A percentile compares a stretch with the other conserved stretches of the same genome.
These are phyloP conservation scores for Hydra vulgaris DNA, from an alignment of 30 jellyfish, hydroid and myxozoan genomes.

Conservation along the genomic window DNA sequence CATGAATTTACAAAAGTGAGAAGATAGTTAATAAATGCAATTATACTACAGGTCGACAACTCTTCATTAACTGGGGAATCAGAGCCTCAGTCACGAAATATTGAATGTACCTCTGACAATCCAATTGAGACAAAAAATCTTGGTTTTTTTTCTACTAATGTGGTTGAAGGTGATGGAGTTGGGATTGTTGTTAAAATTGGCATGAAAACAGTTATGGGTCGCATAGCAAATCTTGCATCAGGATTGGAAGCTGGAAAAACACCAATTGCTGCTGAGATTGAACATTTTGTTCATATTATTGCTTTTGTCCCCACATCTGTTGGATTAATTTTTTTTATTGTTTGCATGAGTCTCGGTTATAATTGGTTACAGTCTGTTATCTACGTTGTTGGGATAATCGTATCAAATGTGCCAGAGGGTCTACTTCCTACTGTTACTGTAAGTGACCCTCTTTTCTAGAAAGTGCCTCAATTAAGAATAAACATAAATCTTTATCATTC, in stretches of 20 bases:
- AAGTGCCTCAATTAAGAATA: neutral
- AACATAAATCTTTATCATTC: neutral
- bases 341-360: conserved; percentile 43
- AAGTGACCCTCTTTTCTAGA: neutral
- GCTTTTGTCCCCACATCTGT: conserved; percentile 83
- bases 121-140: neutral
- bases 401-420: conserved; percentile 98
- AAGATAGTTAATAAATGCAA: too few species aligned
- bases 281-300: conserved; percentile 20
- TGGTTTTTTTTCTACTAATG: conserved; percentile 13
- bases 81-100: too few species aligned
- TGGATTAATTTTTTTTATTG: conserved; percentile 75
- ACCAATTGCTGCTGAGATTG: conserved; percentile 86
- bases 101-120: neutral
- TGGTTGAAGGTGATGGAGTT: conserved; percentile 86
- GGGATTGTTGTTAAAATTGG: conserved; percentile 85
- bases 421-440: conserved; percentile 93
- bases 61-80: too few species aligned
- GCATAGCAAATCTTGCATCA: conserved; percentile 2
- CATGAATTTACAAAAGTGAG: too few species aligned
- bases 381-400: conserved; percentile 91
- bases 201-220: conserved; percentile 9
- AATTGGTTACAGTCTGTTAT: conserved; percentile 81
- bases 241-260: conserved; percentile 82
- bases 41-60: too few species aligned